Evolutionary conservation across 2,888 invertebrate genomes (phyloP), one percentile per base, ranked within the genome.

Genomic region (Timema podura): DNA sequence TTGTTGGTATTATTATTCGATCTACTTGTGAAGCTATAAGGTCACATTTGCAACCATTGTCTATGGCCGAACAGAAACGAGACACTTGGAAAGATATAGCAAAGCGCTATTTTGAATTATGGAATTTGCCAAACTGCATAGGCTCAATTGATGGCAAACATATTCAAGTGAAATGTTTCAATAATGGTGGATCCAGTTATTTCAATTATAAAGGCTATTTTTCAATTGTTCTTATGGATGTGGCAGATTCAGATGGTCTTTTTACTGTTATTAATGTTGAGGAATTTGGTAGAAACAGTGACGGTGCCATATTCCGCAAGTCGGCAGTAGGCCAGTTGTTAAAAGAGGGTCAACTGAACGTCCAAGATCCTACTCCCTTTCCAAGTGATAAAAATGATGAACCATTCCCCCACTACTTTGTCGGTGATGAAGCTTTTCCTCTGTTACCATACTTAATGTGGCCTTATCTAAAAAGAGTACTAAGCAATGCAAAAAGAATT

Each of bases 361-460:
- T 69, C 44, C 61, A 61, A 13, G 10, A 54, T n/a, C 15, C 45
- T 9, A 67, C 16, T 8, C 46, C 13, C n/a, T 51, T 68, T 6
- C 66, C 70, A 15, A 61, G 30, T 44, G n/a, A 9, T 44, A 61
- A 30, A 61, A 6, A 61, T 61, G 10, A 6, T 6, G 44, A 44
- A 15, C 59, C 6, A 30, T 67, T 72, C 45, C 71, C 68, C 9
- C 51, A 68, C 61, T 70, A 16, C 48, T 71, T 68, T n/a, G 68
- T 71, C 5, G 71, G 61, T 15, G 71, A 73, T 65, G 73, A 71
- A 67, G 71, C 73, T n/a, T 73, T 71, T 65, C 69, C 73, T 44
- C 57, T 72, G 45, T 47, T 66, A 45, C 48, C 16, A 46, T 44
- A 69, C 48, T 48, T 72, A 49, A 57, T 73, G 68, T 30, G 66